phyloP scores from a whole-genome alignment of 2,113 vertebrate species.

The Tangachromis dhanisi region DNA sequence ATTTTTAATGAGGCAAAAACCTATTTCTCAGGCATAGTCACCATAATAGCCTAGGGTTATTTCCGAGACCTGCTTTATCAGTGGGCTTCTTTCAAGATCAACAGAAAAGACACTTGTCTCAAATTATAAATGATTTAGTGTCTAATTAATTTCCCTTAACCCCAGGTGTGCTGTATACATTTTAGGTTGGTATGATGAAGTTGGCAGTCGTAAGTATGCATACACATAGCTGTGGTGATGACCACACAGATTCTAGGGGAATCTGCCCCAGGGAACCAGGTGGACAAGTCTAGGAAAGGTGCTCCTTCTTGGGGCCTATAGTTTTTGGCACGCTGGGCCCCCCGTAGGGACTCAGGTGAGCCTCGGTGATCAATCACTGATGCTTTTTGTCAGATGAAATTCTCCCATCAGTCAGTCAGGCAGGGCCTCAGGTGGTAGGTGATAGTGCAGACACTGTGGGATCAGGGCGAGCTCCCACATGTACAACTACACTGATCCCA shows the following conservation, averaged over 20 bases:
- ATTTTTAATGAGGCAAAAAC: slow-evolving; percentile 58
- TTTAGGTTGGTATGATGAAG: neutral
- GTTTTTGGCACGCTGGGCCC: slow-evolving; percentile 27
- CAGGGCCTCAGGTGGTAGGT: slow-evolving; percentile 60
- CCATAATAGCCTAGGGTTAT: slow-evolving; percentile 30
- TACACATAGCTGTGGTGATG: slow-evolving; percentile 10
- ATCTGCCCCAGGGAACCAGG: slow-evolving; percentile 62
- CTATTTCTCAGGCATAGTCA: slow-evolving; percentile 34
- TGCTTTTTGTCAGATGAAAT: slow-evolving; percentile 62
- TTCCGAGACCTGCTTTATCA: slow-evolving; percentile 30
- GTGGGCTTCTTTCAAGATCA: slow-evolving; percentile 36
- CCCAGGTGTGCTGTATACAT: slow-evolving; percentile 10
- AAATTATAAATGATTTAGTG: slow-evolving; percentile 53
- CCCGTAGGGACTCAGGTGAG: slow-evolving; percentile 67
- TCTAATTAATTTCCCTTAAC: slow-evolving; percentile 51
- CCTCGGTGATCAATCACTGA: slow-evolving; percentile 56
- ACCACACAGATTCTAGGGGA: slow-evolving; percentile 43
- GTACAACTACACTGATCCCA: slow-evolving; percentile 63
- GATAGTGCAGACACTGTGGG: slow-evolving; percentile 55
- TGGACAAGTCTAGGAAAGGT: slow-evolving; percentile 47
- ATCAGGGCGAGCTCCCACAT: slow-evolving; percentile 65
- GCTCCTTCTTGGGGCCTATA: slow-evolving; percentile 7
- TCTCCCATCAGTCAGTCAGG: slow-evolving; percentile 58
- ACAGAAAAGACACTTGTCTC: slow-evolving; percentile 46
- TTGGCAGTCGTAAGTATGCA: neutral